Evolutionary conservation across 2,888 invertebrate genomes (phyloP), one percentile per base, ranked within the genome.

Genomic region (Gnatocerus cornutus): DNA sequence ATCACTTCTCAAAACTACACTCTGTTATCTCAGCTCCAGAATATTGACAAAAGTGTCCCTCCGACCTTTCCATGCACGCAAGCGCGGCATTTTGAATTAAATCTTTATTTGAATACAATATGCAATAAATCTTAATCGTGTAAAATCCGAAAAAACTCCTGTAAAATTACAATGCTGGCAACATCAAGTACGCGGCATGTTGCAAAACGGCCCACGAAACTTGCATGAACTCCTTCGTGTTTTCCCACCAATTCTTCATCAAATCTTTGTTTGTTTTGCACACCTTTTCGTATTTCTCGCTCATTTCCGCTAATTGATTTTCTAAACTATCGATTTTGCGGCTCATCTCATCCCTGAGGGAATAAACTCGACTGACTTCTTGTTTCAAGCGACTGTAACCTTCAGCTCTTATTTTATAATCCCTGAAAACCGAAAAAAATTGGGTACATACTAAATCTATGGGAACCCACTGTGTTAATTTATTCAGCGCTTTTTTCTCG

Each of bases 151-250:
- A 7, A 33, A 9, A 33, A 41, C 6, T 41, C 7, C 10, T 41
- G n/a, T 37, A 41, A 10, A 33, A 12, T 29, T 39, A 29, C 30
- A 65, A 10, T 1, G 77, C 78, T 1, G 78, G 80, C 56, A 80
- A 56, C 72, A 81, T 71, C 12, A 77, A 69, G 50, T 76, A 64
- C 39, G 79, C 78, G 29, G 79, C 74, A 67, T 73, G 77, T 45
- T 76, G 75, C 56, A 81, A 72, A 13, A 78, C 76, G 10, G 71
- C 70, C 66, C 77, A 72, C 68, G 77, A 77, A 70, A 78, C 69
- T 53, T 67, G 63, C 55, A 78, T 72, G 4, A 80, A 56, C 21
- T 72, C 71, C 52, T 75, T 75, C 10, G 77, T 74, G 29, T 73
- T 76, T 55, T 72, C 77, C 72, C 78, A 72, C 80, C 79, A 56